Percentiles rank a stretch among this genome's conserved stretches.
Conservation (phyloP, 2,888 invertebrate species). For the Alviniconcha strummeri region DNA sequence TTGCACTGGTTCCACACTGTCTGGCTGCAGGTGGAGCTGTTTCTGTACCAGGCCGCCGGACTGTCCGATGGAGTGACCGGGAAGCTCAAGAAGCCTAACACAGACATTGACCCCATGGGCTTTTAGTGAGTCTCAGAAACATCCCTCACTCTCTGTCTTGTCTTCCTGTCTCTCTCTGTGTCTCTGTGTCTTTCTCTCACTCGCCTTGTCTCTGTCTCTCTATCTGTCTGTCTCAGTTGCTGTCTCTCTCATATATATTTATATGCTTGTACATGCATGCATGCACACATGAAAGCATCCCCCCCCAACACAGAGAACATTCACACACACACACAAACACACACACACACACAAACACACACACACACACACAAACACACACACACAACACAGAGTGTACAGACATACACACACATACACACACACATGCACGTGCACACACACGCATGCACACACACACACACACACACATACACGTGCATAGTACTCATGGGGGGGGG, state of each 20-base stretch:
- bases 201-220: too few species aligned
- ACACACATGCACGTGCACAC: not conserved
- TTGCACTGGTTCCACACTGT: too few species aligned
- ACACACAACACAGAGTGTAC: not conserved
- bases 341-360: not conserved
- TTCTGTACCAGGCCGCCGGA: conserved; percentile 86
- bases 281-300: too few species aligned
- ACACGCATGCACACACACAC: not conserved
- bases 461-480: not conserved
- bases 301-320: too few species aligned
- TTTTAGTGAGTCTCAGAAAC: conserved; percentile 57
- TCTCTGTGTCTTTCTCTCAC: too few species aligned
- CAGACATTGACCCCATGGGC: conserved; percentile 58
- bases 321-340: too few species aligned
- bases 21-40: conserved; percentile 77
- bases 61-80: conserved; percentile 81
- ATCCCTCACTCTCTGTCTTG: too few species aligned
- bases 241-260: too few species aligned
- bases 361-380: not conserved
- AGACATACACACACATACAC: not conserved
- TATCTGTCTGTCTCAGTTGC: too few species aligned
- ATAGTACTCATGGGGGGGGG: not conserved
- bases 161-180: too few species aligned
- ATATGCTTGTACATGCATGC: too few species aligned
- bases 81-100: conserved; percentile 36